Evolutionary conservation across 1,140 invertebrate genomes (phyloP).

Genomic region (Eufriesea mexicana): DNA sequence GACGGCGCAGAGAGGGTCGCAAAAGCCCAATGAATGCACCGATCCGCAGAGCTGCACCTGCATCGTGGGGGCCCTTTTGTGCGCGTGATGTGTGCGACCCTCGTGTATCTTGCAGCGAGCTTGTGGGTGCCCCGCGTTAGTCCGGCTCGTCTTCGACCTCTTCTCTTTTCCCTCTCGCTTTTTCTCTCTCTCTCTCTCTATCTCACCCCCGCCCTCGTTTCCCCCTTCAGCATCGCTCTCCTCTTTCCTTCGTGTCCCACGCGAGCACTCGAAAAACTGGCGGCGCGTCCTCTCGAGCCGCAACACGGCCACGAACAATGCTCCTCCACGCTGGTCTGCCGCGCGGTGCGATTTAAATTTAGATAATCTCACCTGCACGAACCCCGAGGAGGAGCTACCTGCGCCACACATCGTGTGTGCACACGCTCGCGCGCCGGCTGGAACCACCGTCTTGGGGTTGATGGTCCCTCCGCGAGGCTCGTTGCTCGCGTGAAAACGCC

Average conservation of each 20-base stretch:
- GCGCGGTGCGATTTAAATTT: slow-evolving; percentile 60
- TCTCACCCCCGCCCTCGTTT: neutral
- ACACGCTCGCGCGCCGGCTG: too few species aligned
- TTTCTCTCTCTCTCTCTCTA: neutral
- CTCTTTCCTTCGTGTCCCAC: slow-evolving; percentile 32
- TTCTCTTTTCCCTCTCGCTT: neutral
- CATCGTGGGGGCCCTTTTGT: slow-evolving; percentile 52
- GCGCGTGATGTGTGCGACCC: slow-evolving; percentile 30
- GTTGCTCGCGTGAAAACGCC: neutral
- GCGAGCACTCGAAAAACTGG: slow-evolving; percentile 58
- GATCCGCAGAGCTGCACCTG: slow-evolving; percentile 49
- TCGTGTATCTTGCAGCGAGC: slow-evolving; percentile 29
- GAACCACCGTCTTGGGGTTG: neutral
- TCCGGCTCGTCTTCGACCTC: slow-evolving; percentile 40
- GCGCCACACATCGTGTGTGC: neutral
- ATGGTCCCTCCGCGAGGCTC: neutral
- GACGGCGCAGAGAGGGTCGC: slow-evolving; percentile 20
- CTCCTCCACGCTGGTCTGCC: slow-evolving; percentile 24
- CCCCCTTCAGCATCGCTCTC: neutral
- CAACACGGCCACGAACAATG: slow-evolving; percentile 60
- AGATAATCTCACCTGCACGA: slow-evolving; percentile 64
- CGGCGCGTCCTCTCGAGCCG: slow-evolving; percentile 58
- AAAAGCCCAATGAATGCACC: slow-evolving; percentile 40
- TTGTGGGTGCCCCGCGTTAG: slow-evolving; percentile 42
- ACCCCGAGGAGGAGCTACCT: slow-evolving; percentile 9